phyloP scores from a whole-genome alignment of 2,113 vertebrate species.

The Calyptommatus sinebrachiatus region DNA sequence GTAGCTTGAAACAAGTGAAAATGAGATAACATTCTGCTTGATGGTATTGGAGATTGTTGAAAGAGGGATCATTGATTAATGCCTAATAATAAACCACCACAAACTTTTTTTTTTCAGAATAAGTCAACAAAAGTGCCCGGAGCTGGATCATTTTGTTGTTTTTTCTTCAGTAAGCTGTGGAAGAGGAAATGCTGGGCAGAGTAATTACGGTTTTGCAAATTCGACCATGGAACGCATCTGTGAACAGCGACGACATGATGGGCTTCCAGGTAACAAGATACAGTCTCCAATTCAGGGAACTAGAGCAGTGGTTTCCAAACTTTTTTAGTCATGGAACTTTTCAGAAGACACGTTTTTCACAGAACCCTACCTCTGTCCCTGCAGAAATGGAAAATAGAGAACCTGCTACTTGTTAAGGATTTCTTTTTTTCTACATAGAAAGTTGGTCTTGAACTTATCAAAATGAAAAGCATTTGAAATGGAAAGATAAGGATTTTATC shows the following conservation, averaged over 20 bases:
- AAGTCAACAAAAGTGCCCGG: slow-evolving; percentile 82
- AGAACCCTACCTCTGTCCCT: no score
- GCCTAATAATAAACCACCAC: neutral
- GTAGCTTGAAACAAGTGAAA: slow-evolving; percentile 28
- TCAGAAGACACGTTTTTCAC: no score
- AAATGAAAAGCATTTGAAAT: no score
- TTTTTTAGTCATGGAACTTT: no score
- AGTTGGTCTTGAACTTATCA: no score
- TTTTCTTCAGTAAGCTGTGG: slow-evolving; percentile 98
- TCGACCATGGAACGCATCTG: slow-evolving; percentile 96
- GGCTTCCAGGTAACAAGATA: slow-evolving; percentile 74
- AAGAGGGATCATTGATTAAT: neutral
- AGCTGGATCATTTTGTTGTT: slow-evolving; percentile 88
- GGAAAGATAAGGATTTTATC: no score
- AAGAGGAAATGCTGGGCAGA: slow-evolving; percentile 91
- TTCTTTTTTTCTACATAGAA: no score
- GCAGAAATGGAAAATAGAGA: no score
- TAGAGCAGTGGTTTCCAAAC: no score
- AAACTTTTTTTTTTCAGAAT: slow-evolving; percentile 71
- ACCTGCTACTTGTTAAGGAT: no score
- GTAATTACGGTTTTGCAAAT: slow-evolving; percentile 96
- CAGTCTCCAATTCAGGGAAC: accelerated
- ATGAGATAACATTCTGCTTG: neutral
- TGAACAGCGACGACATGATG: slow-evolving; percentile 81
- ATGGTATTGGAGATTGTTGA: neutral